A percentile compares a stretch with the other conserved stretches of the same genome.
phyloP scores from a whole-genome alignment of 30 jellyfish, hydroid and myxozoan species.

The Aurelia sp. region DNA sequence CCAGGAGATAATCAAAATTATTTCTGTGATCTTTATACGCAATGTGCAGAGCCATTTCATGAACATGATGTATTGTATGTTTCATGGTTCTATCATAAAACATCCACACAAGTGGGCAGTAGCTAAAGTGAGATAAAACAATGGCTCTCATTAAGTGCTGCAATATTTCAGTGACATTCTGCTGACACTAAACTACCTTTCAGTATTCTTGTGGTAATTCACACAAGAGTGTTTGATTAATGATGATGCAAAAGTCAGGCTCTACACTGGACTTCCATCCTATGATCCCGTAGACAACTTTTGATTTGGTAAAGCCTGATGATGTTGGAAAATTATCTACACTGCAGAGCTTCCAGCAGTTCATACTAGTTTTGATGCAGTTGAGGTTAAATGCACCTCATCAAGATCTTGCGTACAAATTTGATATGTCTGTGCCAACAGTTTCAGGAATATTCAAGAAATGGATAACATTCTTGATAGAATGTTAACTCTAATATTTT shows the following conservation, averaged over 20 bases:
- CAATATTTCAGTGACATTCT: too few relatives aligned
- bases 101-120: too few relatives aligned
- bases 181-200: too few relatives aligned
- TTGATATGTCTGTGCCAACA: conserved; percentile 50
- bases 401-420: conserved; percentile 67
- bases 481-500: conserved; percentile 21
- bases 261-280: conserved; percentile 60
- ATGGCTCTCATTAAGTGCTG: too few relatives aligned
- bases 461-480: conserved; percentile 43
- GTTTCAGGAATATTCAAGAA: conserved; percentile 36
- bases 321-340: conserved; percentile 2
- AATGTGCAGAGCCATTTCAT: too few relatives aligned
- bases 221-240: conserved; percentile 11
- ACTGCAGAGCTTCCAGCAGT: conserved; percentile 40
- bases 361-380: conserved; percentile 51
- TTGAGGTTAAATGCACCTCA: conserved; percentile 54
- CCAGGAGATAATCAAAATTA: too few relatives aligned
- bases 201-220: too few relatives aligned
- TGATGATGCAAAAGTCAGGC: conserved; percentile 47
- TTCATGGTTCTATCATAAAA: too few relatives aligned
- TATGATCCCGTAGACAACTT: conserved; percentile 50
- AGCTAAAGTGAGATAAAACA: too few relatives aligned
- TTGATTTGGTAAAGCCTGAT: conserved; percentile 41
- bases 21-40: too few relatives aligned
- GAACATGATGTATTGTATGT: too few relatives aligned